Percentiles rank a stretch among this genome's conserved stretches.
phyloP scores from a whole-genome alignment of 2,113 vertebrate genomes.

The Scalopus aquaticus region DNA sequence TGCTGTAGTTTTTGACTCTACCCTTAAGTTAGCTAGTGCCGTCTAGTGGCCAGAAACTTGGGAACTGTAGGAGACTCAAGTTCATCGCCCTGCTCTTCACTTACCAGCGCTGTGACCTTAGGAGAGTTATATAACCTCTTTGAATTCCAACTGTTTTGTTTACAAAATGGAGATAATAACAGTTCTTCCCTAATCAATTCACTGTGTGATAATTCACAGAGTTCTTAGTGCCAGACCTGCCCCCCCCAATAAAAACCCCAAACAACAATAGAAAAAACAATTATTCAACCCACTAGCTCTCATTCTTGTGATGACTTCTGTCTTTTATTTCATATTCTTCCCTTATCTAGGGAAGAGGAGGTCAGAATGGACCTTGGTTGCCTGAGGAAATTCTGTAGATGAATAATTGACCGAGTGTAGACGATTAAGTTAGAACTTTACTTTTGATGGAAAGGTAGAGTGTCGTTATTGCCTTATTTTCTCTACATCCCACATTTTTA shows the following conservation, averaged over 20 bases:
- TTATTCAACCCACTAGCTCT: neutral
- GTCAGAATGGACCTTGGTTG: neutral
- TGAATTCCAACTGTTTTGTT: conserved; percentile 1
- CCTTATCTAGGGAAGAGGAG: neutral
- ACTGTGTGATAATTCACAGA: neutral
- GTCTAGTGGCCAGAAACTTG: conserved; percentile 25
- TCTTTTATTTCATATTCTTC: neutral
- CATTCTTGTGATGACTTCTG: neutral
- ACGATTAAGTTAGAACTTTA: neutral
- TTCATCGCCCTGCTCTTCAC: neutral
- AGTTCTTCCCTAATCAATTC: neutral
- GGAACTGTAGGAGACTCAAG: neutral
- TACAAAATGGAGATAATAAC: neutral
- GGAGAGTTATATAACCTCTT: neutral
- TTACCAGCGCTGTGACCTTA: conserved; percentile 1
- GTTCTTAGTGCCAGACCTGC: neutral
- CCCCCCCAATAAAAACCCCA: neutral
- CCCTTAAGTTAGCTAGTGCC: neutral
- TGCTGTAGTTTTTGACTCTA: conserved; percentile 20
- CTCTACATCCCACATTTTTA: neutral
- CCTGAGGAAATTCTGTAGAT: neutral
- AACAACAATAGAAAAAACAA: neutral
- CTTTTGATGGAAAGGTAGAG: neutral
- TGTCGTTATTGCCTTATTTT: neutral
- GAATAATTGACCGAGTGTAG: neutral